phyloP scores from a whole-genome alignment of 2,797 vertebrate species.

The Coregonus ussuriensis region DNA sequence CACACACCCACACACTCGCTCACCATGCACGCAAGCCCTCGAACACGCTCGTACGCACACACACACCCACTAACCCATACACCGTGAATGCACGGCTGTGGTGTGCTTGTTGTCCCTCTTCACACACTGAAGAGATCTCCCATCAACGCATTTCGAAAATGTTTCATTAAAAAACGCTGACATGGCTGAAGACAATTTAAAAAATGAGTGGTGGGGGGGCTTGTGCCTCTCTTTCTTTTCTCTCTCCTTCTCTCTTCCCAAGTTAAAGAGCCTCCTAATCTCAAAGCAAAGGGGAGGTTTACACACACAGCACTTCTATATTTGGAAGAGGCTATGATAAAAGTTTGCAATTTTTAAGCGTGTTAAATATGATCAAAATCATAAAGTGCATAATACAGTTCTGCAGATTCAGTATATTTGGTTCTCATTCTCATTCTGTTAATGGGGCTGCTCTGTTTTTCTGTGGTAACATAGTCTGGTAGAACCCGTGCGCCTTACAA shows the following conservation, averaged over 20 bases:
- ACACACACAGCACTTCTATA: conserved; percentile 73
- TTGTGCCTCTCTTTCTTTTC: conserved; percentile 24
- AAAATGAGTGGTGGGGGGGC: conserved; percentile 72
- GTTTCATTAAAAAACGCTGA: conserved; percentile 89
- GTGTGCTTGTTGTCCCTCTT: conserved; percentile 61
- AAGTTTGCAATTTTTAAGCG: conserved; percentile 52
- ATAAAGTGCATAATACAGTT: conserved; percentile 75
- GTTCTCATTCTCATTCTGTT: conserved; percentile 34
- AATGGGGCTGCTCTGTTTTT: conserved; percentile 21
- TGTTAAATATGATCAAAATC: conserved; percentile 67
- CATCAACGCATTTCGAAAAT: conserved; percentile 74
- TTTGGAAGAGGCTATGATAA: conserved; percentile 65
- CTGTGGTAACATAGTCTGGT: conserved; percentile 20
- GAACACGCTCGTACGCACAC: conserved; percentile 1
- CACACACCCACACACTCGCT: conserved; percentile 11
- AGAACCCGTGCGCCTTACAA: neutral
- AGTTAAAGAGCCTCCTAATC: conserved; percentile 60
- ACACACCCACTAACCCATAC: conserved; percentile 9
- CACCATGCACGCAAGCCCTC: conserved; percentile 13
- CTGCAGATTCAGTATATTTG: conserved; percentile 65
- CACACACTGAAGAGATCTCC: conserved; percentile 57
- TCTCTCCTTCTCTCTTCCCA: conserved; percentile 53
- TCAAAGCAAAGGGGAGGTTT: conserved; percentile 70
- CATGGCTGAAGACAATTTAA: conserved; percentile 85
- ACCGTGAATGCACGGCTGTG: conserved; percentile 18